These are phyloP conservation scores for Sterrhoptilus dennistouni DNA, from an alignment of 2,113 vertebrate species.

Conservation along the genomic window DNA sequence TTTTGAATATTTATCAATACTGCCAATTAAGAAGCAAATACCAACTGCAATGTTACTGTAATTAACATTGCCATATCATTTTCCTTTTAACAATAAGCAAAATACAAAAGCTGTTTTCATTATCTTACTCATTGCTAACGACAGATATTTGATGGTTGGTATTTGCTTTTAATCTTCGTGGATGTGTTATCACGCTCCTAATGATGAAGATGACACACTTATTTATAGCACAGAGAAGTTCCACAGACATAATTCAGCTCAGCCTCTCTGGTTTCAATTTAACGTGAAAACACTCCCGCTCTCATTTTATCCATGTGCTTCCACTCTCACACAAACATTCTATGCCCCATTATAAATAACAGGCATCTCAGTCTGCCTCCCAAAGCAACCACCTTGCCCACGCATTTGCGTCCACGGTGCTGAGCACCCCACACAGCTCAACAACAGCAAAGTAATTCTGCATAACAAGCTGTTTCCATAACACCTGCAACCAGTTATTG, in stretches of 20 bases:
- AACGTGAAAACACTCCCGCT: background rate
- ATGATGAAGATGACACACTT: background rate
- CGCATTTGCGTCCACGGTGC: accelerated
- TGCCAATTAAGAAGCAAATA: background rate
- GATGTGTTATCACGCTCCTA: background rate
- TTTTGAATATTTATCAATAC: background rate
- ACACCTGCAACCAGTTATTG: conserved; percentile 24
- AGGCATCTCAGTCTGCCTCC: background rate
- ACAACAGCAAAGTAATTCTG: background rate
- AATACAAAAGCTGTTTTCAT: background rate
- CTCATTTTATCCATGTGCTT: background rate
- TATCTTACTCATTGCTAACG: background rate
- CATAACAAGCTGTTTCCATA: conserved; percentile 24
- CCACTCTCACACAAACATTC: background rate
- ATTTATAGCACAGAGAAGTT: background rate
- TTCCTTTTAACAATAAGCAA: background rate
- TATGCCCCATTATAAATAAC: background rate
- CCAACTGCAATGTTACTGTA: background rate
- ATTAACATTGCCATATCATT: background rate
- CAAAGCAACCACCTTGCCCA: background rate
- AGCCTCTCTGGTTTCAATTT: background rate
- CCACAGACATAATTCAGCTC: background rate
- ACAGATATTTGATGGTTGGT: background rate
- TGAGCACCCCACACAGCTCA: background rate
- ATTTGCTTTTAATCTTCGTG: background rate